A percentile compares a stretch with the other conserved stretches of the same genome.
These are phyloP conservation scores for Tympanoctomys barrerae DNA, from an alignment of 2,797 vertebrate species.

Conservation along the genomic window DNA sequence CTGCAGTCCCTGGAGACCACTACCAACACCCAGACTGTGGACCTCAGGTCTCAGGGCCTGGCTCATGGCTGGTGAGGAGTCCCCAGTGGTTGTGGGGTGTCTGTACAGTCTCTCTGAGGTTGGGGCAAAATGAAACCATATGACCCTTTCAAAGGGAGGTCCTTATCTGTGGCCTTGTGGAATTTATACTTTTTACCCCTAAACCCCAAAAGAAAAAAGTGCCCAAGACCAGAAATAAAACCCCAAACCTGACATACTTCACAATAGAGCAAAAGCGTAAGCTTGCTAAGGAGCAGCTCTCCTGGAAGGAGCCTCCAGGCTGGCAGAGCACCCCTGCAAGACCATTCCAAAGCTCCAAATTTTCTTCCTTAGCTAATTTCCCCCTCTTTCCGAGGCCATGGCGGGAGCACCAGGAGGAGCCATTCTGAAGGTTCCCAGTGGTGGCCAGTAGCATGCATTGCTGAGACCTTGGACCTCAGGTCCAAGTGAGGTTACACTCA, in stretches of 20 bases:
- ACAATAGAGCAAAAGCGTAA: not conserved
- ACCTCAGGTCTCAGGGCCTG: not conserved
- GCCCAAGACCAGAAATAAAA: constrained; percentile 63
- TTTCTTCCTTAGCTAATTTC: not conserved
- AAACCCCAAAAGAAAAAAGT: constrained; percentile 39
- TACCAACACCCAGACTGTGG: not conserved
- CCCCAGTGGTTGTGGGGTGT: constrained; percentile 7
- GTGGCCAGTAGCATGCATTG: accelerated
- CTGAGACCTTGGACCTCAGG: not conserved
- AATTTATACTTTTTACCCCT: constrained; percentile 58
- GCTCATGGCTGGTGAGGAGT: not conserved
- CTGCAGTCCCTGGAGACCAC: not conserved
- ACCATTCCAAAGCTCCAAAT: not conserved
- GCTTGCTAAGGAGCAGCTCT: not conserved
- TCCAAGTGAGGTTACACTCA: not conserved
- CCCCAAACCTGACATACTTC: not conserved
- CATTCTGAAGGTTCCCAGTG: not conserved
- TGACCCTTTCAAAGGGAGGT: constrained; percentile 83
- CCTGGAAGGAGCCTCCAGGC: accelerated
- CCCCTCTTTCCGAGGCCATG: not conserved
- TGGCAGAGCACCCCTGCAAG: not conserved
- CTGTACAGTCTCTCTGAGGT: constrained; percentile 66
- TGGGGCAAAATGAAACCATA: constrained; percentile 87
- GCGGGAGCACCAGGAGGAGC: not conserved
- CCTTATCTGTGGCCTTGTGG: constrained; percentile 82